phyloP scores from a whole-genome alignment of 1,140 invertebrate genomes.

The Thalassaphorura encarpata region DNA sequence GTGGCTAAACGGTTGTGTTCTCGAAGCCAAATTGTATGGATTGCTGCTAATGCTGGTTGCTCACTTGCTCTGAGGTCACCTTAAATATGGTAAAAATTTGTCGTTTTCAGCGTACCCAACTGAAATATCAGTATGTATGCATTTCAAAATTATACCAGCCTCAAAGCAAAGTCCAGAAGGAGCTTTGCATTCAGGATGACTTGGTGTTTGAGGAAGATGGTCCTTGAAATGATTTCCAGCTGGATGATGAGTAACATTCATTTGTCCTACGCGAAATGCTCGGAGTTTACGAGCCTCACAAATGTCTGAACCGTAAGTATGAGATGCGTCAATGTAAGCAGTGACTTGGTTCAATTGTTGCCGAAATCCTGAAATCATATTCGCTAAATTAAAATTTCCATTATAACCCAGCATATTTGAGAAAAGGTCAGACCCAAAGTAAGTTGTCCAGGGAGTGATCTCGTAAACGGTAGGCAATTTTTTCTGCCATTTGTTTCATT shows the following conservation, averaged over 20 bases:
- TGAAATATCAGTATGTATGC: no score
- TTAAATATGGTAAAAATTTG: no score
- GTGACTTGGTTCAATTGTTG: slow-evolving; percentile 92
- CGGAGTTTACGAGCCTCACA: slow-evolving; percentile 63
- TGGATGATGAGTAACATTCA: slow-evolving; percentile 67
- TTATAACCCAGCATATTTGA: slow-evolving; percentile 36
- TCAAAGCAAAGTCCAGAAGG: slow-evolving; percentile 72
- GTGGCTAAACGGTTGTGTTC: slow-evolving; percentile 80
- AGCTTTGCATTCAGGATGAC: slow-evolving; percentile 79
- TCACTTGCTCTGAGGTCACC: no score
- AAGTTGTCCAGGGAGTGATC: slow-evolving; percentile 79
- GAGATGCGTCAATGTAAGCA: slow-evolving; percentile 74
- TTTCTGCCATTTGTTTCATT: slow-evolving; percentile 63
- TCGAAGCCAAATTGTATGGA: slow-evolving; percentile 54
- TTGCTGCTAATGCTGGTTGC: slow-evolving; percentile 69
- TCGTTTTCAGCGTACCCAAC: no score
- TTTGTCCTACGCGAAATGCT: slow-evolving; percentile 56
- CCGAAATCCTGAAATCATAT: no score
- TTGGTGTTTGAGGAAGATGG: slow-evolving; percentile 57
- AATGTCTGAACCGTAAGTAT: slow-evolving; percentile 66
- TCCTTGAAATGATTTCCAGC: slow-evolving; percentile 62
- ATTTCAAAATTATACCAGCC: no score
- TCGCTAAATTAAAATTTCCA: slow-evolving; percentile 35
- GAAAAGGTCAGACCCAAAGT: slow-evolving; percentile 52
- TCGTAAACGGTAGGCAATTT: slow-evolving; percentile 86